Percentiles rank a stretch among this genome's conserved stretches.
These are phyloP conservation scores for Sabatieria punctata DNA, from an alignment of 2,888 invertebrate genomes.

Conservation along the genomic window DNA sequence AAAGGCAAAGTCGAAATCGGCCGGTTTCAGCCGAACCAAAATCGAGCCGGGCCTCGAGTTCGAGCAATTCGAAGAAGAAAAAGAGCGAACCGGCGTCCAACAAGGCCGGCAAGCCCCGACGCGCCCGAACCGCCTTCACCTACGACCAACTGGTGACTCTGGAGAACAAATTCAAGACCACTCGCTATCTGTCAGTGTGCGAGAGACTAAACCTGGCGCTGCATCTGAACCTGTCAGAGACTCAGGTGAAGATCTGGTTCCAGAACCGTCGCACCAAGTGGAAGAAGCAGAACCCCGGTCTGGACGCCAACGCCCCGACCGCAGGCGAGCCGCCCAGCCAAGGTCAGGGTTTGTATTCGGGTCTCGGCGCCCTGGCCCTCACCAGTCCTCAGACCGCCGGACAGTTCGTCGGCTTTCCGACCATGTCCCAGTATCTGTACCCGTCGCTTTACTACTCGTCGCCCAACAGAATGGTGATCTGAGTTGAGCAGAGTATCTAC, in stretches of 20 bases:
- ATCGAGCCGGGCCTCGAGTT: too few species aligned
- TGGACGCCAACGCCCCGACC: constrained; percentile 55
- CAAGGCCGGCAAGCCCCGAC: constrained; percentile 53
- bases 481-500: too few species aligned
- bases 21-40: too few species aligned
- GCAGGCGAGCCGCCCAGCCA: constrained; percentile 10
- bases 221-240: constrained; percentile 83
- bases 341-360: background rate
- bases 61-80: too few species aligned
- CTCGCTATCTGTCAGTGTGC: constrained; percentile 84
- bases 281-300: constrained; percentile 98
- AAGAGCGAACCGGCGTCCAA: background rate
- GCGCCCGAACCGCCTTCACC: constrained; percentile 91
- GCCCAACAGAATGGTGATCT: too few species aligned
- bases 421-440: too few species aligned
- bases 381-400: too few species aligned
- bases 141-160: constrained; percentile 88
- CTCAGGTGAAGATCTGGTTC: constrained; percentile 90
- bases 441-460: too few species aligned
- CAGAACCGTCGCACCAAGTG: constrained; percentile 93
- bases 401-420: too few species aligned
- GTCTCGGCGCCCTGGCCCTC: background rate
- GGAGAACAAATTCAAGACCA: constrained; percentile 88
- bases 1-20: too few species aligned
- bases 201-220: constrained; percentile 87